A percentile compares a stretch with the other conserved stretches of the same genome.
These are phyloP conservation scores for Drosophila ficusphila DNA, from an alignment of 1,140 invertebrate species.

Conservation along the genomic window DNA sequence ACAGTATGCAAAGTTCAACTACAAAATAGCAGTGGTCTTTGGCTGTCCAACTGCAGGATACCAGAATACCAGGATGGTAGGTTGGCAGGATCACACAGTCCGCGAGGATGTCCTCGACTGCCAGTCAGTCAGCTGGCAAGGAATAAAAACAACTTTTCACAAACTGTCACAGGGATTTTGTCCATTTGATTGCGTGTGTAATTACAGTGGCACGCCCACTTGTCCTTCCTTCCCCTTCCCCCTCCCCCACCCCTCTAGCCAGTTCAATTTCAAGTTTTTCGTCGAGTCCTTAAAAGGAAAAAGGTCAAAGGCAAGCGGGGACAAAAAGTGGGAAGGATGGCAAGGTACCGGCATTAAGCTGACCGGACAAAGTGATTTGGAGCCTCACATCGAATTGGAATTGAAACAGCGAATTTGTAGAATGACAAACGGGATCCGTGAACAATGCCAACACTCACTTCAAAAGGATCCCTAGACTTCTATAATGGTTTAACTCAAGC, in stretches of 20 bases:
- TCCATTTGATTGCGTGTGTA: slow-evolving; percentile 75
- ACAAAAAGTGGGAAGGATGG: slow-evolving; percentile 4
- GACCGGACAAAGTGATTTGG: slow-evolving; percentile 47
- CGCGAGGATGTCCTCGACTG: slow-evolving; percentile 46
- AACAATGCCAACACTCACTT: background rate
- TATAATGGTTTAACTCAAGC: background rate
- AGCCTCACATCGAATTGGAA: slow-evolving; percentile 38
- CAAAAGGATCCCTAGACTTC: slow-evolving; percentile 10
- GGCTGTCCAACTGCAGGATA: too few species aligned
- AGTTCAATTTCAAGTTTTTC: slow-evolving; percentile 72
- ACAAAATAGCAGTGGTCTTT: slow-evolving; percentile 23
- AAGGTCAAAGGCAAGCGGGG: slow-evolving; percentile 65
- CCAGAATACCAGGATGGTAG: slow-evolving; percentile 1
- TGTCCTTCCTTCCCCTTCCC: slow-evolving; percentile 27
- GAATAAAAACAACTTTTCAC: slow-evolving; percentile 63
- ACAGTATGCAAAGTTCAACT: slow-evolving; percentile 36
- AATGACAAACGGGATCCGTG: slow-evolving; percentile 22
- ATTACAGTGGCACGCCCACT: slow-evolving; percentile 55
- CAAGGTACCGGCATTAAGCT: slow-evolving; percentile 49
- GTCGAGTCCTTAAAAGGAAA: slow-evolving; percentile 22
- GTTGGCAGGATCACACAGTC: background rate
- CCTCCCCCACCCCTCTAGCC: background rate
- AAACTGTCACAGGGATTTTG: slow-evolving; percentile 73
- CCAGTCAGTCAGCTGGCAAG: slow-evolving; percentile 33
- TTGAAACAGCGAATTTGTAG: slow-evolving; percentile 22